A percentile compares a stretch with the other conserved stretches of the same genome.
These are phyloP conservation scores for Heliopora coerulea DNA, from an alignment of 92 coral and sea anemone genomes.

Conservation along the genomic window DNA sequence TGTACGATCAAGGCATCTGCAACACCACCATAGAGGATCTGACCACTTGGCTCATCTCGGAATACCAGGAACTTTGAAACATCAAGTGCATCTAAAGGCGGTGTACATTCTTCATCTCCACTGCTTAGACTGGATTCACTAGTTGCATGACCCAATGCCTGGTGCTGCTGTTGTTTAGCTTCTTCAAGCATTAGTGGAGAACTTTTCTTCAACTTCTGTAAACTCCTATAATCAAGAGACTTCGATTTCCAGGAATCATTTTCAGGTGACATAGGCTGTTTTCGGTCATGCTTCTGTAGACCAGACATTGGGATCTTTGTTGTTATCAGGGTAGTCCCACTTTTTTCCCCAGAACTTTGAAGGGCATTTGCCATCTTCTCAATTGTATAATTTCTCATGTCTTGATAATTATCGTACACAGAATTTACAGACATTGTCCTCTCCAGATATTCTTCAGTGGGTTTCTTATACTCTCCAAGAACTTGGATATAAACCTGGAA, in stretches of 20 bases:
- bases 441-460: slow-evolving; percentile 72
- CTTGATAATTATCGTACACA: slow-evolving; percentile 82
- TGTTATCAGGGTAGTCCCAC: slow-evolving; percentile 24
- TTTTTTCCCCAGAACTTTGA: slow-evolving; percentile 20
- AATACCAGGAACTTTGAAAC: slow-evolving; percentile 84
- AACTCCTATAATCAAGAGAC: slow-evolving; percentile 51
- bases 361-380: slow-evolving; percentile 41
- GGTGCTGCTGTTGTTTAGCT: slow-evolving; percentile 44
- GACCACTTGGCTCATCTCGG: slow-evolving; percentile 70
- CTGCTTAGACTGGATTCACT: slow-evolving; percentile 82
- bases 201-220: slow-evolving; percentile 66
- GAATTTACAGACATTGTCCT: slow-evolving; percentile 93
- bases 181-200: slow-evolving; percentile 69
- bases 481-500: slow-evolving; percentile 95
- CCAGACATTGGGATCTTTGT: slow-evolving; percentile 31
- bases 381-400: slow-evolving; percentile 41
- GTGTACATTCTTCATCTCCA: slow-evolving; percentile 86
- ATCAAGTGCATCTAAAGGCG: slow-evolving; percentile 94
- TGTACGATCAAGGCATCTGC: slow-evolving; percentile 96
- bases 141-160: slow-evolving; percentile 51
- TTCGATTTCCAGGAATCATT: slow-evolving; percentile 55
- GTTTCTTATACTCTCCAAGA: slow-evolving; percentile 76
- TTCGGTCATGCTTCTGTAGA: slow-evolving; percentile 36
- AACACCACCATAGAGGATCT: slow-evolving; percentile 88
- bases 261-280: slow-evolving; percentile 58